A percentile compares a stretch with the other conserved stretches of the same genome.
phyloP scores from a whole-genome alignment of 2,888 invertebrate genomes.

The Drosophila putrida region DNA sequence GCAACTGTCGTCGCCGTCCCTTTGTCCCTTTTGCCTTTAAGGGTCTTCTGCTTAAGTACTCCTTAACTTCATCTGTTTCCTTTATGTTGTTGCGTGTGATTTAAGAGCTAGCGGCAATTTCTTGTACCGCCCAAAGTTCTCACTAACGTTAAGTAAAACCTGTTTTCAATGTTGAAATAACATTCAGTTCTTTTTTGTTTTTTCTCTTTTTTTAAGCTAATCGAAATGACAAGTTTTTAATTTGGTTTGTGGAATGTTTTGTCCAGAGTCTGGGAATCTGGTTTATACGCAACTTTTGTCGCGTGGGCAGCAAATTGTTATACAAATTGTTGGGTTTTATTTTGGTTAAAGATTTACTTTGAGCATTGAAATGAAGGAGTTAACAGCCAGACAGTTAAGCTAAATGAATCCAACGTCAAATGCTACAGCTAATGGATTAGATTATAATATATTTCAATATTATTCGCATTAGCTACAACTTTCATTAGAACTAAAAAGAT shows the following conservation, averaged over 20 bases:
- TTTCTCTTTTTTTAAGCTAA: constrained; percentile 56
- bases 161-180: constrained; percentile 34
- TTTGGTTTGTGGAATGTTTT: constrained; percentile 40
- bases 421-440: constrained; percentile 27
- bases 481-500: constrained; percentile 31
- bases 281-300: constrained; percentile 36
- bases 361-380: constrained; percentile 2
- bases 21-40: constrained; percentile 52
- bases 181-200: constrained; percentile 27
- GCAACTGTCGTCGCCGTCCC: constrained; percentile 69
- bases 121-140: constrained; percentile 54
- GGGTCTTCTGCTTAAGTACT: constrained; percentile 33
- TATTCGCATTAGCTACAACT: constrained; percentile 25
- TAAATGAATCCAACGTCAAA: constrained; percentile 8
- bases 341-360: constrained; percentile 38
- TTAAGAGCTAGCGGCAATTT: constrained; percentile 56
- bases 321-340: constrained; percentile 63
- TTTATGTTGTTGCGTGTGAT: constrained; percentile 51
- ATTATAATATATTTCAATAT: constrained; percentile 16
- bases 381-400: constrained; percentile 26
- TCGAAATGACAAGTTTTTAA: constrained; percentile 74
- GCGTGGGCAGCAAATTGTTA: constrained; percentile 65
- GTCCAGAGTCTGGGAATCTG: constrained; percentile 30
- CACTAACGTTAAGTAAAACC: constrained; percentile 58
- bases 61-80: constrained; percentile 39